Evolutionary conservation across 2,113 vertebrate genomes (phyloP).

Genomic region (Syrrhaptes paradoxus): DNA sequence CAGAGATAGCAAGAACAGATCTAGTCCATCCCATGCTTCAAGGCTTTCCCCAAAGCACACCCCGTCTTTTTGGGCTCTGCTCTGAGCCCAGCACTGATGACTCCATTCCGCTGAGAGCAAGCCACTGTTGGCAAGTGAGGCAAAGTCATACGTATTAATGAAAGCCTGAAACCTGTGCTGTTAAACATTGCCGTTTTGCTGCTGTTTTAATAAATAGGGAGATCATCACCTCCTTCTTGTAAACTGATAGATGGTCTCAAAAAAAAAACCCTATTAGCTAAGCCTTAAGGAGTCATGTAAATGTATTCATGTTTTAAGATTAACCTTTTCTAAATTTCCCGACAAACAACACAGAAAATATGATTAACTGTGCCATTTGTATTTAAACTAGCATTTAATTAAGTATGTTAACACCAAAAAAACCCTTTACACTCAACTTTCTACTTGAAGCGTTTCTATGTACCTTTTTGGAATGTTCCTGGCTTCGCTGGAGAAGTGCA

Average conservation of each 20-base stretch:
- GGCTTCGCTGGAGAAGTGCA: slow-evolving; percentile 90
- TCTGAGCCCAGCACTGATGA: background rate
- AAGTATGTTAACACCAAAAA: background rate
- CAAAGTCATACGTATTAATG: fast-evolving
- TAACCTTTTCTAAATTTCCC: background rate
- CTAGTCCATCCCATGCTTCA: background rate
- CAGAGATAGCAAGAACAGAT: background rate
- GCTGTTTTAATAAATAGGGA: background rate
- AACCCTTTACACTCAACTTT: background rate
- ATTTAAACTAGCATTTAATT: background rate
- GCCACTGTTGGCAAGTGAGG: background rate
- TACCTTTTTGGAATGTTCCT: slow-evolving; percentile 91
- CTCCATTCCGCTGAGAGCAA: background rate
- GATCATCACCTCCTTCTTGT: background rate
- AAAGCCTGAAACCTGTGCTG: background rate
- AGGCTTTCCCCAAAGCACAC: background rate
- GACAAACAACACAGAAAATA: background rate
- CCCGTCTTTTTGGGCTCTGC: background rate
- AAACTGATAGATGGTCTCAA: background rate
- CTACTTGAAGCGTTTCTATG: background rate
- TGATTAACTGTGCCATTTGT: background rate
- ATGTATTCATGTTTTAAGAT: background rate
- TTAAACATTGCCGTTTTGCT: background rate
- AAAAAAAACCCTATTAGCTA: background rate
- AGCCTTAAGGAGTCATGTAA: background rate